Evolutionary conservation across 1,140 invertebrate species (phyloP), one percentile per base, ranked within the genome.

Genomic region (Hylaeus anthracinus): DNA sequence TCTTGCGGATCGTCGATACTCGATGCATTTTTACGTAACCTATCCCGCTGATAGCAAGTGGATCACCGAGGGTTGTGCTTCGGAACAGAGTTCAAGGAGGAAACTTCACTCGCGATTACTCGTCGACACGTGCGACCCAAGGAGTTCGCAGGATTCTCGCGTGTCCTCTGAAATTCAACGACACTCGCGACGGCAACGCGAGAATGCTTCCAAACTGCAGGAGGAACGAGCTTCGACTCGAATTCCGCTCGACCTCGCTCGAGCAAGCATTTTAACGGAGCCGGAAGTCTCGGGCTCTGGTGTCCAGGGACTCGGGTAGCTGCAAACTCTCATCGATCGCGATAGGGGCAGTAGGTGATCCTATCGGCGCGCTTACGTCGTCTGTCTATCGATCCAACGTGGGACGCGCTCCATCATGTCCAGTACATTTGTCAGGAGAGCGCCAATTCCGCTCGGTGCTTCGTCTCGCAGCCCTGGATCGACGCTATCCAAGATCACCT

Each of bases 321-420:
- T 12, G 14, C 1, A 5, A 58, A 2, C 10, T 79, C 58, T 1
- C 41, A 45, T 72, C 64, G 74, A 76, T 56, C 37, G n/a, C 45
- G 43, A n/a, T 9, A 10, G 39, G 51, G 53, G 5, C 41, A n/a
- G 8, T 12, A 8, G 39, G 9, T 14, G 48, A 61, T 72, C 41
- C 70, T 66, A 67, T 72, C 51, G 61, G 26, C 37, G 14, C 48
- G n/a, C 56, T 73, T 10, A 45, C 45, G 37, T 39, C 48, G 37
- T 45, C 37, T 9, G 5, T 0, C 26, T 80, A 80, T 80, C 78
- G 71, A 80, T 80, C 45, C 43, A 10, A 26, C 26, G 2, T 4
- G 4, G 51, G 26, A 63, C 60, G 51, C 45, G 55, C 37, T 80
- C 72, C 37, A 74, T 80, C 43, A 45, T 80, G 72, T 55, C 63